Evolutionary conservation across 2,888 invertebrate genomes (phyloP), one percentile per base, ranked within the genome.

Genomic region (Mesoligia furuncula): DNA sequence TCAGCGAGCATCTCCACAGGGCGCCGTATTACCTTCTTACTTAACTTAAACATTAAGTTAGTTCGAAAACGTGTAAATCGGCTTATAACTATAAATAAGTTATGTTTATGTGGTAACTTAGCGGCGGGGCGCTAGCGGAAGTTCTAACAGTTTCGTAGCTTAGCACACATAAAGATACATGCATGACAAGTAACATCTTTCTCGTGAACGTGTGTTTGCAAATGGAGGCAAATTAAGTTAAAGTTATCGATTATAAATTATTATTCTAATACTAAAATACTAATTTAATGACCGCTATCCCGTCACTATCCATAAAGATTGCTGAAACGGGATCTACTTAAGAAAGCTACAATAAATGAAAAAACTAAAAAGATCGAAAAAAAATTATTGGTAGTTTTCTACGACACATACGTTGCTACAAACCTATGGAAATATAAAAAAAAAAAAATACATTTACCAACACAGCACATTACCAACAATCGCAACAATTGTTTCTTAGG

Each of bases 61-160:
- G 75, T 78, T 84, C 81, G 81, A 82, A 85, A 85, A 80, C 85
- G 83, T 88, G 90, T 89, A 91, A 89, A 89, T 89, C 88, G 85
- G 83, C 80, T 84, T 85, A 80, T 79, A 86, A 82, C 85, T 84
- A 89, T 91, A 89, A 88, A 90, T 91, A 87, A 88, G 85, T 88
- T 77, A 85, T 85, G 87, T 88, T 88, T 81, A 85, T 89, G 87
- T 85, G 88, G 90, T 87, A 86, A 87, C 84, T 90, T 89, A 89
- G 67, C 92, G 73, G 90, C 90, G 87, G 90, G 92, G 82, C 75
- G 88, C 81, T 83, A 71, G 76, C 89, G 90, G 91, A 91, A 90
- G 90, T 83, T 79, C 57, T 54, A 70, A 76, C 54, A 64, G 81
- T 75, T 76, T 80, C 81, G 71, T 68, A 77, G 75, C 72, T 81